Conservation (phyloP, 1,140 invertebrate genomes). For the Drosophila funebris region DNA sequence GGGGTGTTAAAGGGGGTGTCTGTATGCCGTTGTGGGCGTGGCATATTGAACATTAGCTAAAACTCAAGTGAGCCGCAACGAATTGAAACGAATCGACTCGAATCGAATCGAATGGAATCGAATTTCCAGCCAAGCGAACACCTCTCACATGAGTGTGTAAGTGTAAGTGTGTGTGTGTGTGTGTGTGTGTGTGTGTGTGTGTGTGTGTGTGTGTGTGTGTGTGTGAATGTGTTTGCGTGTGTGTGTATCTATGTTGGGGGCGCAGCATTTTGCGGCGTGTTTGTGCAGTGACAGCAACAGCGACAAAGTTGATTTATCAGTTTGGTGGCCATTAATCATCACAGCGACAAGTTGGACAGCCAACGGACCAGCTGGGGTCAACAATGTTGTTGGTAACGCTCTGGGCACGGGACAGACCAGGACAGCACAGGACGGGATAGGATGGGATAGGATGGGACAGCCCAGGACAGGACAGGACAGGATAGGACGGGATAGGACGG, state of each 20-base stretch:
- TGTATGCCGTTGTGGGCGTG: conserved; percentile 48
- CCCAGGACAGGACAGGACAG: neutral
- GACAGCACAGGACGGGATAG: neutral
- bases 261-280: conserved; percentile 78
- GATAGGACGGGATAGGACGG: conserved; percentile 1
- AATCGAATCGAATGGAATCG: conserved; percentile 54
- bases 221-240: conserved; percentile 7
- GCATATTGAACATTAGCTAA: conserved; percentile 81
- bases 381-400: conserved; percentile 51
- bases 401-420: neutral
- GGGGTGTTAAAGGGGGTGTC: neutral
- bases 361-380: conserved; percentile 79
- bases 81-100: conserved; percentile 67
- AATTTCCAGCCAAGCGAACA: conserved; percentile 32
- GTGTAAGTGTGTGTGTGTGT: neutral
- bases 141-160: neutral
- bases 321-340: conserved; percentile 82
- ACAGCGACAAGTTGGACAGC: conserved; percentile 81
- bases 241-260: conserved; percentile 35
- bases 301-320: conserved; percentile 82
- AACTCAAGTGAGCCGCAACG: conserved; percentile 80
- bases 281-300: conserved; percentile 81
- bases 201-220: neutral
- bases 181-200: neutral
- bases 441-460: neutral